These are phyloP conservation scores for Sminthurides aquaticus DNA, from an alignment of 2,888 invertebrate genomes.

Conservation along the genomic window DNA sequence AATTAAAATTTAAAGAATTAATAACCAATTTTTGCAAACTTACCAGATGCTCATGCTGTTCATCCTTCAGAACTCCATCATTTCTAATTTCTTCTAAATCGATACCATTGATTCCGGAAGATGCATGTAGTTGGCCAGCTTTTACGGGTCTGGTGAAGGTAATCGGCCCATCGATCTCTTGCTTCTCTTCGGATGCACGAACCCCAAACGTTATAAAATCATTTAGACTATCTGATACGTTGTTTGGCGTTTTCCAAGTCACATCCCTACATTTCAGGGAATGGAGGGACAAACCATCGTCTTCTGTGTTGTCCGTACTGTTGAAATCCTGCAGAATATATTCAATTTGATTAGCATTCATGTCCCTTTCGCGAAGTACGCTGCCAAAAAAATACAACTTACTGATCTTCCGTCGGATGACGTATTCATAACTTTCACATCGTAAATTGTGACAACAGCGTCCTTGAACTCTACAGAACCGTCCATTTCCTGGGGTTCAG, in stretches of 20 bases:
- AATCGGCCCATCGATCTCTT: slow-evolving; percentile 25
- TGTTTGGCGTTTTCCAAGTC: background rate
- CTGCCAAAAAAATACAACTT: no score
- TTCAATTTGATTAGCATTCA: no score
- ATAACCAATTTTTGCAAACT: background rate
- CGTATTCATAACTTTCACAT: no score
- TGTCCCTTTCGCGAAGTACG: no score
- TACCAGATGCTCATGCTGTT: background rate
- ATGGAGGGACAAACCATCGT: background rate
- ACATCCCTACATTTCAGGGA: background rate
- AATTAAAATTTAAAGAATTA: background rate
- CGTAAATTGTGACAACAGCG: no score
- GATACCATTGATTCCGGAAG: slow-evolving; percentile 28
- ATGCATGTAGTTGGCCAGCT: slow-evolving; percentile 1
- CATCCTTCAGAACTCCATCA: slow-evolving; percentile 22
- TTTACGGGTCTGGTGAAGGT: slow-evolving; percentile 25
- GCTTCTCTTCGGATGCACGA: slow-evolving; percentile 10
- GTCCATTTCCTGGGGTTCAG: background rate
- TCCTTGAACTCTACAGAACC: background rate
- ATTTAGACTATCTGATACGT: background rate
- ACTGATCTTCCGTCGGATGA: no score
- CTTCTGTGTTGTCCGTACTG: background rate
- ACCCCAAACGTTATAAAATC: slow-evolving; percentile 20
- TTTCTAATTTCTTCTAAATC: slow-evolving; percentile 27
- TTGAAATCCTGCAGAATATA: no score